Conservation (phyloP, 1,140 invertebrate species). For the Oryzaephilus surinamensis region DNA sequence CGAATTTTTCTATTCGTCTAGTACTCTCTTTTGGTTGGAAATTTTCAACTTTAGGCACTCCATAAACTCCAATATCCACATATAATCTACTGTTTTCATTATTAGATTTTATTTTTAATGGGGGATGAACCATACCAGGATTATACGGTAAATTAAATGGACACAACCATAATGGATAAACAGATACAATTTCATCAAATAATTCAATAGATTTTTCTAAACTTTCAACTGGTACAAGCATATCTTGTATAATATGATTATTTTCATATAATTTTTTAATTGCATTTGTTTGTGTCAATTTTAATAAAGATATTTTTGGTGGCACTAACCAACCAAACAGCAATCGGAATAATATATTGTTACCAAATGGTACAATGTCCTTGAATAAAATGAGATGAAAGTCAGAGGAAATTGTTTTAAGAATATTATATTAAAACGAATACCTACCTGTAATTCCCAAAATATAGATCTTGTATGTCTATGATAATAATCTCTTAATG, state of each 20-base stretch:
- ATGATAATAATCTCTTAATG: constrained; percentile 72
- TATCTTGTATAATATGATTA: constrained; percentile 75
- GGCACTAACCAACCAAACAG: constrained; percentile 73
- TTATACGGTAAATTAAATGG: constrained; percentile 60
- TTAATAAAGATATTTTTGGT: constrained; percentile 72
- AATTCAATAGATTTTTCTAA: constrained; percentile 50
- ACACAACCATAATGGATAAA: constrained; percentile 79
- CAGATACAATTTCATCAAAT: constrained; percentile 59
- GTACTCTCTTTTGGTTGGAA: constrained; percentile 58
- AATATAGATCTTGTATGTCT: constrained; percentile 70
- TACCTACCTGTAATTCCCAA: constrained; percentile 69
- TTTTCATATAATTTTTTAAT: constrained; percentile 66
- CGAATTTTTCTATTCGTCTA: constrained; percentile 59
- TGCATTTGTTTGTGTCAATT: constrained; percentile 66
- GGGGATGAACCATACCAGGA: constrained; percentile 60
- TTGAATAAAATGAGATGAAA: constrained; percentile 38
- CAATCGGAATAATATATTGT: constrained; percentile 60
- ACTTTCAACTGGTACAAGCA: constrained; percentile 60
- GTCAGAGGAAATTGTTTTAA: too few species aligned
- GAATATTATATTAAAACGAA: too few species aligned
- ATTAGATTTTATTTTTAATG: constrained; percentile 16
- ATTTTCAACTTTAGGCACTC: constrained; percentile 51
- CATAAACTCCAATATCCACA: constrained; percentile 72
- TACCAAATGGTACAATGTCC: constrained; percentile 82
- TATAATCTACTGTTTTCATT: constrained; percentile 50